phyloP scores from a whole-genome alignment of 2,113 vertebrate species.

The Micronycteris hirsuta region DNA sequence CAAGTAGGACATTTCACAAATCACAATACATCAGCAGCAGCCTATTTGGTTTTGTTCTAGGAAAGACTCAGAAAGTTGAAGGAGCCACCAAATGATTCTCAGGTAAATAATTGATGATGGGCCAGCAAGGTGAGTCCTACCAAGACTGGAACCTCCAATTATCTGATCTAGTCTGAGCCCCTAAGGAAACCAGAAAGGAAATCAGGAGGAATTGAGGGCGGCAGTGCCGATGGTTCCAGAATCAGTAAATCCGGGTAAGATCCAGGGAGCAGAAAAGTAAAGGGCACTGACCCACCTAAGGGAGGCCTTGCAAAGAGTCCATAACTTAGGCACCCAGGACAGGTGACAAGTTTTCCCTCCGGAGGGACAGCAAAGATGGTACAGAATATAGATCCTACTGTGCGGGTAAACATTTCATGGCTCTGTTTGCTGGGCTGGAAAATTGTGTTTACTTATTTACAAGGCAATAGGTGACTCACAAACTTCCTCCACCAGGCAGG shows the following conservation, averaged over 20 bases:
- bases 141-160: background rate
- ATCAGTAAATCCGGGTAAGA: background rate
- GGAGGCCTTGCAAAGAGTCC: background rate
- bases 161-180: accelerated
- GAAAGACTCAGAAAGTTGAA: background rate
- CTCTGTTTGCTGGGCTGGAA: constrained; percentile 19
- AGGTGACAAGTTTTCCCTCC: background rate
- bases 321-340: background rate
- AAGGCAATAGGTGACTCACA: background rate
- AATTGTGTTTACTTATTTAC: constrained; percentile 38
- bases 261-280: background rate
- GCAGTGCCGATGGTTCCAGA: background rate
- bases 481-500: background rate
- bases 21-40: background rate
- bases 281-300: background rate
- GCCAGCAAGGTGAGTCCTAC: background rate
- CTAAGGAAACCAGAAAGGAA: background rate
- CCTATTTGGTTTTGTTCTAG: background rate
- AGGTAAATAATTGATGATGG: background rate
- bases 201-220: background rate
- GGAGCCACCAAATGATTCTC: background rate
- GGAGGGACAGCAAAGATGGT: background rate
- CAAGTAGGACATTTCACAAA: background rate
- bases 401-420: background rate
- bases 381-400: background rate